Evolutionary conservation across 2,888 invertebrate species (phyloP), one percentile per base, ranked within the genome.

Genomic region (Drosophila cognata): DNA sequence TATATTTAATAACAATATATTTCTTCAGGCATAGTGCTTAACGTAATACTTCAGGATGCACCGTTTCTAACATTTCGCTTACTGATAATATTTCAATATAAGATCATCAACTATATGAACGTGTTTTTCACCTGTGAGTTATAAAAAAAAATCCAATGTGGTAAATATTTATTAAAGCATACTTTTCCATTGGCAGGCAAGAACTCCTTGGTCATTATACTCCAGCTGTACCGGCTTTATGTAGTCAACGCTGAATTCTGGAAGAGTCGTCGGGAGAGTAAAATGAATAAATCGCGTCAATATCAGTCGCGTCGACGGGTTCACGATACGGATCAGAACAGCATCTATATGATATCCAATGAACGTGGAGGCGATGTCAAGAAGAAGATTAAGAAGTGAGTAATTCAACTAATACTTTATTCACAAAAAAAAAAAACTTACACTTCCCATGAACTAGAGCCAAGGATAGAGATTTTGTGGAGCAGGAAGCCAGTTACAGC

Each of bases 121-220:
- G 97, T 98, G 28, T 99, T 99, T 94, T 99, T 99, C 94, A 98
- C 98, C 0, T 98, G 98, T 93, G 97, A 98, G 93, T 98, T 0
- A 1, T 5, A 4, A 4, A 4, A 1, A 28, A 25, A 18, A 25
- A 1, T 33, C 25, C 18, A 46, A 21, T 46, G 1, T 46, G 16
- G 1, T 25, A 31, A 3, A n/a, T 18, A 29, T 18, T 51, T 29
- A 29, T 29, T 29, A 6, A 6, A 18, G 11, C 18, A 11, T 29
- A 38, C 13, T 31, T 2, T 6, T 10, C 0, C 0, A n/a, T 29
- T 51, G 51, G 6, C 16, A 94, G 93, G 93, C 76, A 96, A 96
- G 91, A 97, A 97, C 91, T 96, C 96, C 0, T 93, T 97, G 92
- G 98, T 99, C 13, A 98, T 98, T 71, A 93, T 98, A 1, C 94